Evolutionary conservation across 2,888 invertebrate species (phyloP).

Genomic region (Poecilus cupreus): DNA sequence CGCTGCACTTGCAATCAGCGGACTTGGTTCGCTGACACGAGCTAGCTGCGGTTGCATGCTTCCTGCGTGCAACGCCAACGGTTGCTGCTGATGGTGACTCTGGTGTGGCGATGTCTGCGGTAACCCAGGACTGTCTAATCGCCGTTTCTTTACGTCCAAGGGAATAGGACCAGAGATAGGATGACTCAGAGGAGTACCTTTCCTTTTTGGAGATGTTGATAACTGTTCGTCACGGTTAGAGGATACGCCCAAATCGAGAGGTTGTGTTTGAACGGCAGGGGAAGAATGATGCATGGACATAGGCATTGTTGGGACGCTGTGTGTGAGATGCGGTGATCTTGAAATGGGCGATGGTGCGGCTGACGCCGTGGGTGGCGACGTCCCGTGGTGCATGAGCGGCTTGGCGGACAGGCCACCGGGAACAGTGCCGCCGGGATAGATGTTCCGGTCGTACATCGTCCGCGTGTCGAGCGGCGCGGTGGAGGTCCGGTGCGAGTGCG

Average conservation of each 20-base stretch:
- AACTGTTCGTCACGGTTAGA: conserved; percentile 61
- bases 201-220: conserved; percentile 82
- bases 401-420: conserved; percentile 66
- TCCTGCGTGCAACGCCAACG: conserved; percentile 69
- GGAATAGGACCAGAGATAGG: conserved; percentile 73
- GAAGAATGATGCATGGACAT: conserved; percentile 70
- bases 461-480: conserved; percentile 63
- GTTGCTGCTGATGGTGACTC: conserved; percentile 62
- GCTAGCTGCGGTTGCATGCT: conserved; percentile 71
- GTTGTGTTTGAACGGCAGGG: conserved; percentile 83
- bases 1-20: conserved; percentile 81
- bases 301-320: conserved; percentile 69
- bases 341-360: conserved; percentile 69
- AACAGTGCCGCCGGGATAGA: conserved; percentile 66
- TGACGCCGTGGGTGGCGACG: conserved; percentile 73
- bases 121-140: conserved; percentile 74
- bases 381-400: conserved; percentile 69
- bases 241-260: conserved; percentile 83
- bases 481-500: conserved; percentile 71
- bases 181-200: conserved; percentile 75
- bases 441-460: conserved; percentile 66
- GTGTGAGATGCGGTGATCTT: conserved; percentile 73
- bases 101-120: conserved; percentile 64
- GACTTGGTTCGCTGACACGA: conserved; percentile 79
- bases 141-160: conserved; percentile 79